phyloP scores from a whole-genome alignment of 2,797 vertebrate genomes.

The Brachyalestes nurse region DNA sequence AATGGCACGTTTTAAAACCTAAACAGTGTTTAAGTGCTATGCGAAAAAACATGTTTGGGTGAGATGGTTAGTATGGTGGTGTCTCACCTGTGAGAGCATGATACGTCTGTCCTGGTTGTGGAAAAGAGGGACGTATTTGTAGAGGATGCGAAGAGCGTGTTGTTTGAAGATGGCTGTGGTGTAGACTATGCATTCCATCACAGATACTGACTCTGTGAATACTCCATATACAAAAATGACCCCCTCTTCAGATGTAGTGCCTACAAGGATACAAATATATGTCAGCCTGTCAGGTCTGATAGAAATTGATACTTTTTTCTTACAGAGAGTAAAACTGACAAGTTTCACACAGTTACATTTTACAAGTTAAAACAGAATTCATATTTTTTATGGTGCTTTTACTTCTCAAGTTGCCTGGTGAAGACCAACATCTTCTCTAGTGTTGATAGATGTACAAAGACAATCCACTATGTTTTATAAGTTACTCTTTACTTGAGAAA shows the following conservation, averaged over 20 bases:
- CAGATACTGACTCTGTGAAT: conserved; percentile 74
- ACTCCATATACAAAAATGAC: conserved; percentile 75
- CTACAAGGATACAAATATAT: conserved; percentile 54
- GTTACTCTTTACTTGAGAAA: not conserved
- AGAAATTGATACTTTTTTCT: not conserved
- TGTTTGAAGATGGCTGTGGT: conserved; percentile 80
- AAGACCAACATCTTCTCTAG: not conserved
- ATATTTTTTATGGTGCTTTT: no score
- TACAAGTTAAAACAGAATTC: no score
- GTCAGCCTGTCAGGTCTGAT: not conserved
- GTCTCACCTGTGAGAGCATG: conserved; percentile 79
- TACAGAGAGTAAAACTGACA: not conserved
- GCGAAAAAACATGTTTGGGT: no score
- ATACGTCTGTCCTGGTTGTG: conserved; percentile 67
- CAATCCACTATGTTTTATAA: not conserved
- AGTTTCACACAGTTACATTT: no score
- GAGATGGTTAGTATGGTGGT: not conserved
- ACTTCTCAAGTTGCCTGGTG: not conserved
- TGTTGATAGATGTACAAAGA: not conserved
- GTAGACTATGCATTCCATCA: conserved; percentile 72
- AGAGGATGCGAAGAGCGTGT: conserved; percentile 72
- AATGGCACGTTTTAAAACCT: not conserved
- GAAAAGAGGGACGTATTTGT: conserved; percentile 77
- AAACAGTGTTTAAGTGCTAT: not conserved
- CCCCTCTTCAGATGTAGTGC: conserved; percentile 80